Percentiles rank a stretch among this genome's conserved stretches.
Evolutionary conservation across 2,888 invertebrate species (phyloP).

Genomic region (Drosophila picticornis): DNA sequence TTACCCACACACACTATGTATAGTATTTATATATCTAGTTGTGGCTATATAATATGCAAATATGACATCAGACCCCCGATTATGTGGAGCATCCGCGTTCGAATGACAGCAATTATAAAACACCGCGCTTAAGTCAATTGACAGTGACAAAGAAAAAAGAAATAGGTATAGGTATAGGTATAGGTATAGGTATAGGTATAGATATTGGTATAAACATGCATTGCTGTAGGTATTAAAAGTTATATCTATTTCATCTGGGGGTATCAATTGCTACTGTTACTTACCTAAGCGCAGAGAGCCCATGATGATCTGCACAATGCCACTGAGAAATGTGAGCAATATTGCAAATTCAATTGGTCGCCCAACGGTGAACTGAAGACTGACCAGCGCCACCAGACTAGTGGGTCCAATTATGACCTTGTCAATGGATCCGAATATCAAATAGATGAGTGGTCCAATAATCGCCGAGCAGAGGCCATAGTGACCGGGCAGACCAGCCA

Average conservation of each 20-base stretch:
- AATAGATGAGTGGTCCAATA: conserved; percentile 94
- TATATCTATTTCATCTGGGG: neutral
- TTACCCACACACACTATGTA: neutral
- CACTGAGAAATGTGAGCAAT: conserved; percentile 91
- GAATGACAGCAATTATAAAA: conserved; percentile 10
- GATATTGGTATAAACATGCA: neutral
- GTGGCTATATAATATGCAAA: conserved; percentile 1
- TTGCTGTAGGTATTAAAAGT: neutral
- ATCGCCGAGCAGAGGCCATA: conserved; percentile 97
- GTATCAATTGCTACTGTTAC: conserved; percentile 26
- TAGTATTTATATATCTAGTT: conserved; percentile 2
- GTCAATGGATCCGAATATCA: conserved; percentile 93
- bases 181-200: too few species aligned
- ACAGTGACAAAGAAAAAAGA: conserved; percentile 5
- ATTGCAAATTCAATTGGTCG: conserved; percentile 91
- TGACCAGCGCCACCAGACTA: conserved; percentile 92
- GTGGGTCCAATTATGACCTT: conserved; percentile 95
- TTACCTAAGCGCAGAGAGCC: conserved; percentile 91
- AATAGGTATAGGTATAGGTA: neutral
- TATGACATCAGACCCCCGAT: conserved; percentile 9
- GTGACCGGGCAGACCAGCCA: conserved; percentile 94
- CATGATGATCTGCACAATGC: conserved; percentile 92
- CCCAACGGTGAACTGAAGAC: conserved; percentile 90
- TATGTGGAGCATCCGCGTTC: conserved; percentile 10
- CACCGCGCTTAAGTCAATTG: conserved; percentile 47